A percentile compares a stretch with the other conserved stretches of the same genome.
phyloP scores from a whole-genome alignment of 2,113 vertebrate species.

The Oreotrochilus melanogaster region DNA sequence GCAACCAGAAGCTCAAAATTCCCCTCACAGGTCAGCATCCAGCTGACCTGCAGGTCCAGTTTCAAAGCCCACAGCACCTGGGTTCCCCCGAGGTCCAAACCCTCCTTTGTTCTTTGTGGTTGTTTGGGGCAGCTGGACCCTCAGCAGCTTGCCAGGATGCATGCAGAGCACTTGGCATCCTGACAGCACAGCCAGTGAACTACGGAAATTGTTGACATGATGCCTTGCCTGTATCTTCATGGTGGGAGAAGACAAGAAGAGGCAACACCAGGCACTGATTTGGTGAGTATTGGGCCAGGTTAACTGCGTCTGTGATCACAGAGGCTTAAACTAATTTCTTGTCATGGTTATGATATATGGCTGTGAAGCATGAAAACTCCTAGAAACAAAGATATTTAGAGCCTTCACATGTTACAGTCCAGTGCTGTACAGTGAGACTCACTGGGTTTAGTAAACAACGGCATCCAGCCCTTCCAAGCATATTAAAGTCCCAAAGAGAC shows the following conservation, averaged over 20 bases:
- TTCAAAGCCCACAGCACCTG: background rate
- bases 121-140: accelerated
- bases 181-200: background rate
- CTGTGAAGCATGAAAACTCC: background rate
- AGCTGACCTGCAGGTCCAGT: accelerated
- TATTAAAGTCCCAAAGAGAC: background rate
- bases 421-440: accelerated
- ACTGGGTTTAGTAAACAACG: background rate
- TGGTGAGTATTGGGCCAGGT: background rate
- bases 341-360: background rate
- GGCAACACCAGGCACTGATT: background rate
- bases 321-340: background rate
- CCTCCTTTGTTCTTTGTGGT: accelerated
- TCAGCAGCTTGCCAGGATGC: too few species aligned
- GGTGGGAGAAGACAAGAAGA: background rate
- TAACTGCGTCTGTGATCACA: background rate
- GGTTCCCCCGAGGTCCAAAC: accelerated
- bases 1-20: accelerated
- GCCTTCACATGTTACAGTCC: background rate
- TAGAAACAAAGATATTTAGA: background rate
- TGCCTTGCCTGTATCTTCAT: background rate
- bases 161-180: background rate
- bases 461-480: background rate
- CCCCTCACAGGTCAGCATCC: background rate
- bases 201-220: background rate